These are phyloP conservation scores for Hoplodrina ambigua DNA, from an alignment of 2,888 invertebrate species.

Conservation along the genomic window DNA sequence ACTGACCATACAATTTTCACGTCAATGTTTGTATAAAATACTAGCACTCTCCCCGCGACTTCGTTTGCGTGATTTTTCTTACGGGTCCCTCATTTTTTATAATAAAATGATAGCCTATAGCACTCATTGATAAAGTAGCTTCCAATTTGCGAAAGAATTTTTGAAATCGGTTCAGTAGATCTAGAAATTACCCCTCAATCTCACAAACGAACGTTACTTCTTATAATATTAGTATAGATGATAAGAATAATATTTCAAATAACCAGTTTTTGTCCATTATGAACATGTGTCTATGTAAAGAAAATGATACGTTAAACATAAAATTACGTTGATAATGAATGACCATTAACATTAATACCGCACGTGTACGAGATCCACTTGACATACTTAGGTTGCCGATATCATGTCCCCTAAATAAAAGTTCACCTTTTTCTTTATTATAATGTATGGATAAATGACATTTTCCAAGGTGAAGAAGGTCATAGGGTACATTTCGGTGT, in stretches of 20 bases:
- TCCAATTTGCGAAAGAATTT: too few species aligned
- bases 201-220: too few species aligned
- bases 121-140: too few species aligned
- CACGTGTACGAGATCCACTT: constrained; percentile 1
- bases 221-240: too few species aligned
- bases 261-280: background rate
- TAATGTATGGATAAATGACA: constrained; percentile 65
- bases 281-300: background rate
- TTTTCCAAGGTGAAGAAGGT: constrained; percentile 75
- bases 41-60: too few species aligned
- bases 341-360: background rate
- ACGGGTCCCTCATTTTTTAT: too few species aligned
- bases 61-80: too few species aligned
- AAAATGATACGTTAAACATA: background rate
- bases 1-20: constrained; percentile 9
- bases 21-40: too few species aligned
- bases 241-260: too few species aligned
- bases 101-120: too few species aligned
- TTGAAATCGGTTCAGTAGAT: too few species aligned
- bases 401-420: constrained; percentile 27
- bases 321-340: background rate
- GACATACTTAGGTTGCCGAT: background rate
- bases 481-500: constrained; percentile 73
- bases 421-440: constrained; percentile 45
- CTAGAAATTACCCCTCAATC: too few species aligned